Evolutionary conservation across 2,113 vertebrate genomes (phyloP).

Genomic region (Tyrannus savana): DNA sequence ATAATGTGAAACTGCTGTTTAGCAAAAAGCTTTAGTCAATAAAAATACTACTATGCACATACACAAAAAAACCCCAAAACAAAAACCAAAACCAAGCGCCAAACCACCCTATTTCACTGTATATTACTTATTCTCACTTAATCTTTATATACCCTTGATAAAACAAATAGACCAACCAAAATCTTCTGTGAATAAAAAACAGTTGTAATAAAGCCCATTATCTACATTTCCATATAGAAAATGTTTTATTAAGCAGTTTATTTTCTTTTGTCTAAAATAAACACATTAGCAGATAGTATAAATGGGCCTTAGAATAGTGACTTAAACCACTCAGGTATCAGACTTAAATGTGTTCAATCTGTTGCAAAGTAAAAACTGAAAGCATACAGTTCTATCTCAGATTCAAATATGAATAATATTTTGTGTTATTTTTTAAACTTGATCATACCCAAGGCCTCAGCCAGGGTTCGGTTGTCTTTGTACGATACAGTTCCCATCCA

Average conservation of each 20-base stretch:
- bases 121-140: background rate
- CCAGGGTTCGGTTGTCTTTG: background rate
- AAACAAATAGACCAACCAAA: background rate
- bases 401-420: background rate
- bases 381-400: background rate
- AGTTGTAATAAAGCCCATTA: background rate
- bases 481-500: fast-evolving
- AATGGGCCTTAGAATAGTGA: background rate
- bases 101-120: background rate
- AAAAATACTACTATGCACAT: background rate
- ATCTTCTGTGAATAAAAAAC: background rate
- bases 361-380: background rate
- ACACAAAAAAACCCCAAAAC: background rate
- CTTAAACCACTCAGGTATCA: background rate
- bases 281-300: background rate
- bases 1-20: background rate
- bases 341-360: background rate
- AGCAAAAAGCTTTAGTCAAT: background rate
- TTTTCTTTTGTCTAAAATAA: background rate
- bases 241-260: background rate
- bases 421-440: background rate
- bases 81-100: background rate
- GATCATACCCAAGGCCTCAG: background rate
- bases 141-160: background rate
- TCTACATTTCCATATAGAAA: background rate